Evolutionary conservation across 2,888 invertebrate genomes (phyloP).

Genomic region (Cheilosia impressa): DNA sequence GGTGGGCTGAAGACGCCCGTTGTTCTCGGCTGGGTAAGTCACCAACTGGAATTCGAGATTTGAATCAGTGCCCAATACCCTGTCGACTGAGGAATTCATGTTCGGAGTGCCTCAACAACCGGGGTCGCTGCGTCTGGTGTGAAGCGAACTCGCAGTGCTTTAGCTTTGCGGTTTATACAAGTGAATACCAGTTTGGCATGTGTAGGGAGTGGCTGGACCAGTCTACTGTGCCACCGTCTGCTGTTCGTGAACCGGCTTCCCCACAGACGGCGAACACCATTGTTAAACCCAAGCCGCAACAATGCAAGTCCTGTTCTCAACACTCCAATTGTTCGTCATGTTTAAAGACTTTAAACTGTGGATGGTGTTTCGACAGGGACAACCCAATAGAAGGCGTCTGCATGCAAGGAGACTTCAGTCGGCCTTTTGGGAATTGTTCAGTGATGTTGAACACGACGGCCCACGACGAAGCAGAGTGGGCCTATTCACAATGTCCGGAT

Average conservation of each 20-base stretch:
- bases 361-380: constrained; percentile 95
- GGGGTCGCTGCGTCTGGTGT: constrained; percentile 97
- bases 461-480: constrained; percentile 90
- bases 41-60: constrained; percentile 87
- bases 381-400: constrained; percentile 95
- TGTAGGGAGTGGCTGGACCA: constrained; percentile 97
- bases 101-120: constrained; percentile 92
- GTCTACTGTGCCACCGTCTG: constrained; percentile 84
- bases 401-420: constrained; percentile 93
- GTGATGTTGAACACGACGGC: constrained; percentile 86
- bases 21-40: constrained; percentile 92
- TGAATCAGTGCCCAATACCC: constrained; percentile 90
- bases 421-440: constrained; percentile 89
- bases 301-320: constrained; percentile 92
- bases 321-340: constrained; percentile 92
- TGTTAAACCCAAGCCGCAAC: constrained; percentile 83
- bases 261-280: constrained; percentile 44
- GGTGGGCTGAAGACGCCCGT: constrained; percentile 95
- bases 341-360: constrained; percentile 93
- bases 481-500: constrained; percentile 95
- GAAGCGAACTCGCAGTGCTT: constrained; percentile 96
- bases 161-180: constrained; percentile 97
- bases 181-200: constrained; percentile 96
- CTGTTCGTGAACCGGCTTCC: constrained; percentile 47
- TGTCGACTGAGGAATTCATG: constrained; percentile 92